These are phyloP conservation scores for Amphimedon queenslandica DNA, from an alignment of 37 sponge, comb jelly and placozoan genomes.

Conservation along the genomic window DNA sequence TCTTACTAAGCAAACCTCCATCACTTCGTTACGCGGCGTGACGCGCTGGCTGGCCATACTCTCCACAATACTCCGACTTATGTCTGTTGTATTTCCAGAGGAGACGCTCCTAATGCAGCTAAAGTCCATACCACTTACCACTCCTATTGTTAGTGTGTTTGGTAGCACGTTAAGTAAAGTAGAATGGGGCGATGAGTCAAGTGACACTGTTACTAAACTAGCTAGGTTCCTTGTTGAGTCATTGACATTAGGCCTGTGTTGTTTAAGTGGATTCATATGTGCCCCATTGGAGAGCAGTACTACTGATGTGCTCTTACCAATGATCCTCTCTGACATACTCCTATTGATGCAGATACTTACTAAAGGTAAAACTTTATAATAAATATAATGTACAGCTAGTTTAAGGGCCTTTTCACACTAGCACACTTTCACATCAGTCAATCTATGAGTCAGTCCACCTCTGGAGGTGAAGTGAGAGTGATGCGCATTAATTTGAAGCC, in stretches of 20 bases:
- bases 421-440: no score
- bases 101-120: not conserved
- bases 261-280: no score
- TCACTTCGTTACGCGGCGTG: slow-evolving; percentile 2
- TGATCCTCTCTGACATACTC: slow-evolving; percentile 20
- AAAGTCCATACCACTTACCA: not conserved
- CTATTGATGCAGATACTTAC: slow-evolving; percentile 31
- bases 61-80: slow-evolving; percentile 25
- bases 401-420: no score
- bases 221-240: not conserved
- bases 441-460: no score
- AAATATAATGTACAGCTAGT: not conserved
- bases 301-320: slow-evolving; percentile 4
- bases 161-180: not conserved
- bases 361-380: slow-evolving; percentile 6
- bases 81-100: slow-evolving; percentile 36
- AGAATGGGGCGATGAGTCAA: not conserved
- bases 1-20: slow-evolving; percentile 17
- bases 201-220: not conserved
- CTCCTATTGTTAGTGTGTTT: not conserved
- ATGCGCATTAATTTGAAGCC: no score
- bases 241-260: not conserved
- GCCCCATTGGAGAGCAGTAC: no score
- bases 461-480: no score
- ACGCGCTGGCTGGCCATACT: slow-evolving; percentile 38